Conservation (phyloP, 2,797 vertebrate genomes). For the Myripristis jacobus region DNA sequence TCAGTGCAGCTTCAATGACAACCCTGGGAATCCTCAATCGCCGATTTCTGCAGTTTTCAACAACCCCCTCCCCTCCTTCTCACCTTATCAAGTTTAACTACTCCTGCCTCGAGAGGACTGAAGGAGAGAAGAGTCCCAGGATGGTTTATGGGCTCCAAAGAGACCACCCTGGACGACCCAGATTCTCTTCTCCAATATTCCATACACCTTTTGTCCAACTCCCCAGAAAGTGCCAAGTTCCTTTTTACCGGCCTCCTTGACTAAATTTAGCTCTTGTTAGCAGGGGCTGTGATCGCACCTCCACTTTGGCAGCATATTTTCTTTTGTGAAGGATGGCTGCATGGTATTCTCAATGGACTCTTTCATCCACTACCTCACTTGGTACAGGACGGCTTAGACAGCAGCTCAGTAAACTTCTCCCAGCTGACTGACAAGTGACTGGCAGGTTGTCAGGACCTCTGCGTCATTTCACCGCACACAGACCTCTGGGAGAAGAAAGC, state of each 20-base stretch:
- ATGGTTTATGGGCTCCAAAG: slow-evolving; percentile 41
- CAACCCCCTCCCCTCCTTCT: slow-evolving; percentile 20
- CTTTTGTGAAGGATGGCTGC: slow-evolving; percentile 2
- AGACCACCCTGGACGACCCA: slow-evolving; percentile 56
- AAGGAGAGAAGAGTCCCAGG: slow-evolving; percentile 22
- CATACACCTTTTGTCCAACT: slow-evolving; percentile 56
- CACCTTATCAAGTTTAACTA: slow-evolving; percentile 50
- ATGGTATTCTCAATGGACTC: slow-evolving; percentile 11
- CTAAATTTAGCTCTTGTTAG: slow-evolving; percentile 44
- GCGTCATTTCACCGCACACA: slow-evolving; percentile 7
- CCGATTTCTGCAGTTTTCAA: slow-evolving; percentile 36
- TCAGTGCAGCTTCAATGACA: slow-evolving; percentile 29
- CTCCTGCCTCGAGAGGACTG: slow-evolving; percentile 22
- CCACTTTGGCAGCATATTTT: neutral
- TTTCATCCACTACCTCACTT: slow-evolving; percentile 1
- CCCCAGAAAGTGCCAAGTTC: slow-evolving; percentile 29
- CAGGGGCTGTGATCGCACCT: slow-evolving; percentile 11
- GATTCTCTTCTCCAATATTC: slow-evolving; percentile 58
- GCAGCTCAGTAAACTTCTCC: slow-evolving; percentile 14
- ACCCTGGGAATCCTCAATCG: slow-evolving; percentile 38
- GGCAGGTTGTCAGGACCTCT: slow-evolving; percentile 24
- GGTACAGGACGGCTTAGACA: slow-evolving; percentile 7
- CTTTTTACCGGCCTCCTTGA: slow-evolving; percentile 14
- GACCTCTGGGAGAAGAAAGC: neutral
- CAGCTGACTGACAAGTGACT: slow-evolving; percentile 33